These are phyloP conservation scores for Drosophila recens DNA, from an alignment of 2,888 invertebrate species.

Conservation along the genomic window DNA sequence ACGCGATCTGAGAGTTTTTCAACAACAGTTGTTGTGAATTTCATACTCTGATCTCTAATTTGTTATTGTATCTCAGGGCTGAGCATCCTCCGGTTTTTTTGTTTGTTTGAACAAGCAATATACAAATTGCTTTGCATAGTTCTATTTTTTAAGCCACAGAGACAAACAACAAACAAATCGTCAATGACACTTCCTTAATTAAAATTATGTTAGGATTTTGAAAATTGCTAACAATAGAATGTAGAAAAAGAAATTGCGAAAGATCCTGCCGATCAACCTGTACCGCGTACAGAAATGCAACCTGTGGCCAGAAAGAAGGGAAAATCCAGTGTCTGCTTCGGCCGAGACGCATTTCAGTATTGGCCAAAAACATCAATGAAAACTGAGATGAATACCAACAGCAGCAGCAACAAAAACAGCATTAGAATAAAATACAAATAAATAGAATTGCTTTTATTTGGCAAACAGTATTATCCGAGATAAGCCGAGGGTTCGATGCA, in stretches of 20 bases:
- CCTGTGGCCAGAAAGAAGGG: constrained; percentile 37
- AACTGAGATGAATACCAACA: constrained; percentile 18
- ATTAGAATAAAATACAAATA: constrained; percentile 74
- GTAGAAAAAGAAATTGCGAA: constrained; percentile 23
- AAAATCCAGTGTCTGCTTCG: constrained; percentile 5
- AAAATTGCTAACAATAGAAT: constrained; percentile 15
- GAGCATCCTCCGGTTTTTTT: background rate
- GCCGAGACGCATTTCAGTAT: background rate
- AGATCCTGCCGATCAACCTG: constrained; percentile 37
- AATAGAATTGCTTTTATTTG: constrained; percentile 79
- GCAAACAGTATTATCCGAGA: constrained; percentile 83
- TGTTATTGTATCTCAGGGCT: background rate
- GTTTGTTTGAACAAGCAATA: constrained; percentile 10
- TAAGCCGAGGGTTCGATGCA: constrained; percentile 83
- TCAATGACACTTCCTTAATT: constrained; percentile 36
- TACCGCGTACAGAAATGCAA: constrained; percentile 12
- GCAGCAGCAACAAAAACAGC: constrained; percentile 29
- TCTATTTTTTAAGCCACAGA: background rate
- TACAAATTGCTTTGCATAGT: constrained; percentile 22
- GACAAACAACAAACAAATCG: constrained; percentile 22
- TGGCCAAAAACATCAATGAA: constrained; percentile 53
- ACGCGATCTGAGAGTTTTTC: constrained; percentile 7
- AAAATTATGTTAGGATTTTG: constrained; percentile 19
- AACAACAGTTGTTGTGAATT: background rate
- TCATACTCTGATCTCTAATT: background rate